Percentiles rank a stretch among this genome's conserved stretches.
Evolutionary conservation across 2,888 invertebrate genomes (phyloP).

Genomic region (Cordilura impudica): DNA sequence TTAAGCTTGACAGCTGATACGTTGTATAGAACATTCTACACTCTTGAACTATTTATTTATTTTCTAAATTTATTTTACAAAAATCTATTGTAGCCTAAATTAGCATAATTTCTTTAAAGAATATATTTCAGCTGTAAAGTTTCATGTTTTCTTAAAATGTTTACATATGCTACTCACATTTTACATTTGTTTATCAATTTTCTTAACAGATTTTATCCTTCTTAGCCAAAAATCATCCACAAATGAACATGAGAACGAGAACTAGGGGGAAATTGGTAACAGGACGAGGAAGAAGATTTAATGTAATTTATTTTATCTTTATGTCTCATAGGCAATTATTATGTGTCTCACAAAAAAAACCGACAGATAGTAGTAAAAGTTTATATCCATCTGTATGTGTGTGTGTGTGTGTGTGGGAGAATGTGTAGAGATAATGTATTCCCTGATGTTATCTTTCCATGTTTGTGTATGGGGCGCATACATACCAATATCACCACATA

Average conservation of each 20-base stretch:
- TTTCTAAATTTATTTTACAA: background rate
- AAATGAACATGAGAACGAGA: too few relatives aligned
- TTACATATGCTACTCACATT: constrained; percentile 3
- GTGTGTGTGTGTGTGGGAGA: background rate
- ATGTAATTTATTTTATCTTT: constrained; percentile 62
- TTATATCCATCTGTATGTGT: background rate
- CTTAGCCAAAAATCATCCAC: too few relatives aligned
- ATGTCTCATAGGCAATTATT: constrained; percentile 62
- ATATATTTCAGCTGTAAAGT: constrained; percentile 1
- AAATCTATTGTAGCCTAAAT: constrained; percentile 22
- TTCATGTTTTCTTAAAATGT: too few relatives aligned
- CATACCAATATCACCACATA: background rate
- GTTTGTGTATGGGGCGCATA: constrained; percentile 16
- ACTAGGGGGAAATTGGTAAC: too few relatives aligned
- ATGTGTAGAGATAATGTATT: constrained; percentile 42
- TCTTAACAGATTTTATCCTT: constrained; percentile 9
- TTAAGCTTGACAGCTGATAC: too few relatives aligned
- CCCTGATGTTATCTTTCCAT: constrained; percentile 52
- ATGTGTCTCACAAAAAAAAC: constrained; percentile 41
- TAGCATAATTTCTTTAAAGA: constrained; percentile 40
- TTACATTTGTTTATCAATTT: background rate
- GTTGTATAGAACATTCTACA: too few relatives aligned
- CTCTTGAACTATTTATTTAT: too few relatives aligned
- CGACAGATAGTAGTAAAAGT: constrained; percentile 18
- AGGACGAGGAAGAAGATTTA: constrained; percentile 44